phyloP scores from a whole-genome alignment of 2,113 vertebrate species.

The Ctenodactylus gundi region DNA sequence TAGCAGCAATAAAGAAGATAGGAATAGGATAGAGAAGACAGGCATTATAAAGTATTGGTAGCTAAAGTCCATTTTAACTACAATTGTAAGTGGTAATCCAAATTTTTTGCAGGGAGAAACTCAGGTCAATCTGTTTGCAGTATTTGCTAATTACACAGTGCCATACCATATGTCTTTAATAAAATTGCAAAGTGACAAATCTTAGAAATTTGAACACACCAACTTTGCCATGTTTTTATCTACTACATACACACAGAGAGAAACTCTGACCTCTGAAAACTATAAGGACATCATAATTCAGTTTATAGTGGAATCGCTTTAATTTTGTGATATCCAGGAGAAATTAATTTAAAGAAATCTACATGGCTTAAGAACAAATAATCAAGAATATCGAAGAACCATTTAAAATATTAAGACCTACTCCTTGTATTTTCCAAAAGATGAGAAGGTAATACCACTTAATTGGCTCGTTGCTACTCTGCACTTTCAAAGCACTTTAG shows the following conservation, averaged over 20 bases:
- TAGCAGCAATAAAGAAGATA: not conserved
- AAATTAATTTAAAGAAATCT: constrained; percentile 45
- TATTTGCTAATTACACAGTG: constrained; percentile 39
- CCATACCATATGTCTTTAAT: not conserved
- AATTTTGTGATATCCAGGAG: constrained; percentile 11
- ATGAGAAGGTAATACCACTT: constrained; percentile 72
- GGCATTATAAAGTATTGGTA: not conserved
- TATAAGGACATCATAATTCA: not conserved
- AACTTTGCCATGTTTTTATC: not conserved
- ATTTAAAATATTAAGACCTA: constrained; percentile 65
- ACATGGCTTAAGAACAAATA: constrained; percentile 41
- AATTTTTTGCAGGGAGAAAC: constrained; percentile 19
- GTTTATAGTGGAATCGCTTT: constrained; percentile 13
- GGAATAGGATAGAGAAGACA: not conserved
- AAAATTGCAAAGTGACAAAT: not conserved
- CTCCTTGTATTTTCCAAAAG: constrained; percentile 63
- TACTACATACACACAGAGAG: not conserved
- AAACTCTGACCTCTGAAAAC: too few species aligned
- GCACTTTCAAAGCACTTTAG: constrained; percentile 68
- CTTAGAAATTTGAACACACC: not conserved
- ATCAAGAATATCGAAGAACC: constrained; percentile 41
- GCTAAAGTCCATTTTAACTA: not conserved
- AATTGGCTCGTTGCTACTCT: constrained; percentile 66
- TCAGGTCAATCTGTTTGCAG: not conserved
- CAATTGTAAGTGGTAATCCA: not conserved